phyloP scores from a whole-genome alignment of 2,113 vertebrate species.

The Dinomys branickii region DNA sequence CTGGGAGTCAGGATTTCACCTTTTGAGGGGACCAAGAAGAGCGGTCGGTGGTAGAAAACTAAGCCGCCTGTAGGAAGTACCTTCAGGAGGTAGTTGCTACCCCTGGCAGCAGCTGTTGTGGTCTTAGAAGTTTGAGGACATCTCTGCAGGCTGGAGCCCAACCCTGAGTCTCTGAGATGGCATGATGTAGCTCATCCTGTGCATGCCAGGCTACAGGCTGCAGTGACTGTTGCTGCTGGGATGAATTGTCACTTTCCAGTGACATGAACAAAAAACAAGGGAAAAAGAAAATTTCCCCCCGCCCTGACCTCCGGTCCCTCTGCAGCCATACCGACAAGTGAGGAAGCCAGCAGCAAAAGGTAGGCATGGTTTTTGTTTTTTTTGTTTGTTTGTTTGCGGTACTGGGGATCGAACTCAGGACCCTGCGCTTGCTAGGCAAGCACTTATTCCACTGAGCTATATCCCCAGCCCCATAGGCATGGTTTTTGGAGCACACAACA shows the following conservation, averaged over 20 bases:
- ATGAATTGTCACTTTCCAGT: background rate
- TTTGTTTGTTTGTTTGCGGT: no score
- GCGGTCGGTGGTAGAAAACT: background rate
- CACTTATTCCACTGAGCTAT: no score
- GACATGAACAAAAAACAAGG: background rate
- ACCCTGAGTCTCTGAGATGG: background rate
- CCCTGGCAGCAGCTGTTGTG: background rate
- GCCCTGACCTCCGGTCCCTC: background rate
- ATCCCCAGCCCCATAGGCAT: no score
- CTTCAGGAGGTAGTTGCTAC: background rate
- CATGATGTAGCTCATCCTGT: background rate
- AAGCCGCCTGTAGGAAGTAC: background rate
- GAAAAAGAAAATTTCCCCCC: background rate
- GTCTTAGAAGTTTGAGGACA: background rate
- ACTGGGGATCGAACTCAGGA: no score
- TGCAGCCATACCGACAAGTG: background rate
- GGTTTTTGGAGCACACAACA: background rate
- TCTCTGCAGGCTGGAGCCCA: background rate
- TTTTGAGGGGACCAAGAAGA: background rate
- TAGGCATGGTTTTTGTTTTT: accelerated
- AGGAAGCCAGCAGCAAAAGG: background rate
- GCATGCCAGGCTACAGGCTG: background rate
- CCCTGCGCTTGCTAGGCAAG: no score
- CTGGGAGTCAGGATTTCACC: background rate
- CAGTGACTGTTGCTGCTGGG: background rate